phyloP scores from a whole-genome alignment of 2,797 vertebrate genomes.

The Cebuella pygmaea region DNA sequence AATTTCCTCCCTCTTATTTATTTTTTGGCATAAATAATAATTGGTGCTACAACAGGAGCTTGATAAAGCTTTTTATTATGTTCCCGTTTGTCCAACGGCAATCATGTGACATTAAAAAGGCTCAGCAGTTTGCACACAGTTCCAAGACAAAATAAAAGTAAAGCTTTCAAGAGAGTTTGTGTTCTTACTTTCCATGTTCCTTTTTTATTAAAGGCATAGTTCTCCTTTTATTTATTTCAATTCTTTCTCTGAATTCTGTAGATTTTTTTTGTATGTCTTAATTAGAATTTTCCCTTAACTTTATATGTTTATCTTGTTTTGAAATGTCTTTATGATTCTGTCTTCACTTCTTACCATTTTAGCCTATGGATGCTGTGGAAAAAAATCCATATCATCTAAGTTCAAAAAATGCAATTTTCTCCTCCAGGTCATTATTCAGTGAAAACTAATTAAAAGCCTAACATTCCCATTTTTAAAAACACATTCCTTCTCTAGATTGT shows the following conservation, averaged over 20 bases:
- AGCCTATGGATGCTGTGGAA: neutral
- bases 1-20: constrained; percentile 80
- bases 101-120: constrained; percentile 50
- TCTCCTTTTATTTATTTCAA: neutral
- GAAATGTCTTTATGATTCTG: constrained; percentile 18
- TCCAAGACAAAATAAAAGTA: constrained; percentile 38
- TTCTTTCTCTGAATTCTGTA: neutral
- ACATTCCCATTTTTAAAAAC: neutral
- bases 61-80: constrained; percentile 78
- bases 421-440: neutral
- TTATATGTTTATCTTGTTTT: neutral
- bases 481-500: neutral
- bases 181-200: neutral
- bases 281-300: constrained; percentile 33
- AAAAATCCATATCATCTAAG: neutral
- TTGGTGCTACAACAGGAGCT: constrained; percentile 60
- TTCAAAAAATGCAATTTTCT: neutral
- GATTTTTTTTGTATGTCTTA: neutral
- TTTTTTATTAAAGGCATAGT: constrained; percentile 38
- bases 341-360: neutral
- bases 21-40: constrained; percentile 81
- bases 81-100: constrained; percentile 62
- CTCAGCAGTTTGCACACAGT: constrained; percentile 21
- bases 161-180: neutral
- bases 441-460: neutral